Base-by-base conservation (phyloP, 2,113 vertebrate species). In the Melanocharis versteri region DNA sequence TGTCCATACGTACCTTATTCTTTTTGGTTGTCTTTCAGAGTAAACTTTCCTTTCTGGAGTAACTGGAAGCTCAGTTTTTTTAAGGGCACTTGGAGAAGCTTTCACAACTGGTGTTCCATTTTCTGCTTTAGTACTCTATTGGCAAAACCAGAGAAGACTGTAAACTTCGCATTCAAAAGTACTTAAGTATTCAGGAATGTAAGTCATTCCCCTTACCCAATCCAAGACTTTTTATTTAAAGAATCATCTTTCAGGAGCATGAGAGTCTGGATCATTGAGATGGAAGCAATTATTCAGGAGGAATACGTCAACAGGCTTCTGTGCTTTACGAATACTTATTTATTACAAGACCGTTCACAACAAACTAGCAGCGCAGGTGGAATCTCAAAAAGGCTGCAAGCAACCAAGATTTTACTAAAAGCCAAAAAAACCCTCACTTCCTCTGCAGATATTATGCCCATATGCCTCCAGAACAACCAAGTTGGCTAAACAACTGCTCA, bases 101-200 rank as follows among this genome's bases (percentile, higher is more conserved):
- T 56, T 53, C 19, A 71, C 28, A 51, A 47, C 16, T 75, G 86
- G 61, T 54, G 87, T 31, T 84, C 90, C 77, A 24, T 89, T 90
- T 94, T 96, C 95, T 82, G 62, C 26, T 89, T 77, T 61, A 90
- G 81, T 8, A 76, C 98, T 88, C 98, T 98, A 42, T 93, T 53
- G 47, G n/a, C 58, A 97, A 87, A 91, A 96, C 94, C 26, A 94
- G 69, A 86, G 26, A 70, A 64, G 56, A 27, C 17, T 73, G 70
- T 89, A 70, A 73, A 44, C 33, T 75, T 61, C 28, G 3, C 19
- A 68, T 39, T 64, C 37, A 37, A 75, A 87, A 93, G 33, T n/a
- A 71, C 60, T 76, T 61, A 90, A 90, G 48, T 35, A 77, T 21
- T 78, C 45, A 82, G 70, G 28, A 20, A 50, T 3, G 1, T 15